phyloP scores from a whole-genome alignment of 1,140 invertebrate genomes.

The Philaenus spumarius region DNA sequence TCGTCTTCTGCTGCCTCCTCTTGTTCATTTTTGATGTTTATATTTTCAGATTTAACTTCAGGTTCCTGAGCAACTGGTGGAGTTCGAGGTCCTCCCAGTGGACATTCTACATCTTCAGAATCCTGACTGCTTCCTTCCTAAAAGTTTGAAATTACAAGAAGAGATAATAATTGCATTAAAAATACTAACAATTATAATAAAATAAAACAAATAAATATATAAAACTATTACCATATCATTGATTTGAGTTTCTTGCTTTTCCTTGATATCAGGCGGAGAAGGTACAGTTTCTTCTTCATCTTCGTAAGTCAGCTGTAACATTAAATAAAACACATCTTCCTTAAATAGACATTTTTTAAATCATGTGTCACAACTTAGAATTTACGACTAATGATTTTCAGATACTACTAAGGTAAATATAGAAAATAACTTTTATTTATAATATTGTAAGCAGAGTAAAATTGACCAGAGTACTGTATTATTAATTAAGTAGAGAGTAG shows the following conservation, averaged over 20 bases:
- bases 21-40: constrained; percentile 1
- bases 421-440: too few relatives aligned
- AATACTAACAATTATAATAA: not conserved
- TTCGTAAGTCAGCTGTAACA: too few relatives aligned
- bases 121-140: constrained; percentile 13
- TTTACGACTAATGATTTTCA: too few relatives aligned
- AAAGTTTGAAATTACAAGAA: not conserved
- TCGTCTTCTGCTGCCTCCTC: constrained; percentile 37
- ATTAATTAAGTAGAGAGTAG: too few relatives aligned
- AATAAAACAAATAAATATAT: not conserved
- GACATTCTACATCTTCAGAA: not conserved
- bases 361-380: too few relatives aligned
- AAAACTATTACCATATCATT: constrained; percentile 6
- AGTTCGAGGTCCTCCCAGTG: not conserved
- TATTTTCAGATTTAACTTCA: not conserved
- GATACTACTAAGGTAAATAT: too few relatives aligned
- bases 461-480: too few relatives aligned
- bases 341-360: too few relatives aligned
- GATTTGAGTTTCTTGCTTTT: not conserved
- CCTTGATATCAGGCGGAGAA: not conserved
- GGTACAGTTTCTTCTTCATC: constrained; percentile 3
- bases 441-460: too few relatives aligned
- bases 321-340: too few relatives aligned
- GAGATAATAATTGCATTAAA: not conserved
- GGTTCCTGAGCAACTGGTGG: not conserved